Evolutionary conservation across 2,888 invertebrate genomes (phyloP).

Genomic region (Phalangium opilio): DNA sequence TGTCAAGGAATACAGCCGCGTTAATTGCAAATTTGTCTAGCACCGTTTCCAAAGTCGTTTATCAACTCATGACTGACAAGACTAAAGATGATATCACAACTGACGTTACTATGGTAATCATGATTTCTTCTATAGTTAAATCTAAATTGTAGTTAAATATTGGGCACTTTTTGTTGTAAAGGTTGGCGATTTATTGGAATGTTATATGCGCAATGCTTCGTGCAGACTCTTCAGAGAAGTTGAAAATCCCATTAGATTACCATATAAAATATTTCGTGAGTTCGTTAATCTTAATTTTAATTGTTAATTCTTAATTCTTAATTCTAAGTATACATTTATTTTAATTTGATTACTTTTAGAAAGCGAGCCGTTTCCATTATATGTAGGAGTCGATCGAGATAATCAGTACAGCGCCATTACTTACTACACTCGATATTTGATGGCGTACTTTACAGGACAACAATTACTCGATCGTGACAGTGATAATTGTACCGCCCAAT

Average conservation of each 20-base stretch:
- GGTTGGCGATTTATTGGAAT: constrained; percentile 59
- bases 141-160: no score
- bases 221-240: constrained; percentile 44
- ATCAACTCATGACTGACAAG: no score
- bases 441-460: constrained; percentile 46
- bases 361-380: constrained; percentile 37
- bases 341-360: constrained; percentile 1
- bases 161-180: constrained; percentile 28
- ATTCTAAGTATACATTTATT: neutral
- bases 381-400: constrained; percentile 42
- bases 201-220: constrained; percentile 53
- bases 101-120: no score
- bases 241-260: neutral
- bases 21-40: neutral
- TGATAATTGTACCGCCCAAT: constrained; percentile 36
- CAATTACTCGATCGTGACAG: constrained; percentile 26
- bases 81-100: no score
- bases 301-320: no score
- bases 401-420: constrained; percentile 28
- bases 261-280: no score
- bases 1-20: no score
- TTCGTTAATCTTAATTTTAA: no score
- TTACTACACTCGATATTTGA: constrained; percentile 42
- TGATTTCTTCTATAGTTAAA: no score
- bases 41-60: no score